A percentile compares a stretch with the other conserved stretches of the same genome.
Conservation (phyloP, 2,888 invertebrate species). For the Mycalesis mineus region DNA sequence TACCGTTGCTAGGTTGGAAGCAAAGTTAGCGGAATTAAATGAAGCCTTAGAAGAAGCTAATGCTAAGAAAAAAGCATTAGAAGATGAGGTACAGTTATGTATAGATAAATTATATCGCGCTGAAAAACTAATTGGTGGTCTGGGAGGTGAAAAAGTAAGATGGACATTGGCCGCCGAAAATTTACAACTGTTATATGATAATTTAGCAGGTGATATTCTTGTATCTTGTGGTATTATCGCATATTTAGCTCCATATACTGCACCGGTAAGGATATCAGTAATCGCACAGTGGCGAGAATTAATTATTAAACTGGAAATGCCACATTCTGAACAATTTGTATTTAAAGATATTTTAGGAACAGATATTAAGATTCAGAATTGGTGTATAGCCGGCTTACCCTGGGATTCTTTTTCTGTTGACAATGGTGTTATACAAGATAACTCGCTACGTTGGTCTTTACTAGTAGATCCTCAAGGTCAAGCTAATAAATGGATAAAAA, state of each 20-base stretch:
- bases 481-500: slow-evolving; percentile 91
- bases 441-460: slow-evolving; percentile 86
- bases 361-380: slow-evolving; percentile 91
- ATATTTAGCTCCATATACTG: slow-evolving; percentile 91
- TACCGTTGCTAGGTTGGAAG: slow-evolving; percentile 86
- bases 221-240: slow-evolving; percentile 93
- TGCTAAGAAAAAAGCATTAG: slow-evolving; percentile 81
- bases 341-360: slow-evolving; percentile 87
- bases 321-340: slow-evolving; percentile 85
- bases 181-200: slow-evolving; percentile 86
- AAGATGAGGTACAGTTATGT: slow-evolving; percentile 87
- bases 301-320: slow-evolving; percentile 83
- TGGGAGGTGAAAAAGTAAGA: slow-evolving; percentile 92
- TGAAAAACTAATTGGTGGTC: slow-evolving; percentile 90
- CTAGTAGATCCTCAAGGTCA: slow-evolving; percentile 91
- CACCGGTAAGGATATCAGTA: slow-evolving; percentile 79
- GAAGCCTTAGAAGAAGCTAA: slow-evolving; percentile 82
- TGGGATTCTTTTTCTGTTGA: slow-evolving; percentile 89
- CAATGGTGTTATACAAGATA: slow-evolving; percentile 90
- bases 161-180: slow-evolving; percentile 89
- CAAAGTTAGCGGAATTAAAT: slow-evolving; percentile 84
- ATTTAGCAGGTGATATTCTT: slow-evolving; percentile 92
- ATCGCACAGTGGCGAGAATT: slow-evolving; percentile 85
- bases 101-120: slow-evolving; percentile 90
- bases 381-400: slow-evolving; percentile 90